phyloP scores from a whole-genome alignment of 2,797 vertebrate species.

The Leptodactylus fallax region DNA sequence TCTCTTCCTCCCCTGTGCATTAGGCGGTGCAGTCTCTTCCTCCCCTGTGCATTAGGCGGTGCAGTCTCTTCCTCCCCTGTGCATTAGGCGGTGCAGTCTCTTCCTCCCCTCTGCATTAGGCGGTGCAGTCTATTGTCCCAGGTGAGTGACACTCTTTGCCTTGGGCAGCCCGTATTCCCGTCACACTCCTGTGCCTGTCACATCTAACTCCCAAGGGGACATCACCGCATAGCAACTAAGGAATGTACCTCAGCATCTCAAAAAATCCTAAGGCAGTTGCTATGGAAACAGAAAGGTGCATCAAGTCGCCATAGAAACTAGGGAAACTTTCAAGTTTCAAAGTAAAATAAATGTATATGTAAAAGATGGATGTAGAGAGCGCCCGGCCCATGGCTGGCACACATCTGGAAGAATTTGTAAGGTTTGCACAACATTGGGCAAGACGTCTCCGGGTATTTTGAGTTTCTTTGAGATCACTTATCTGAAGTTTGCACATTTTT shows the following conservation, averaged over 20 bases:
- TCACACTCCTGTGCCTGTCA: conserved; percentile 58
- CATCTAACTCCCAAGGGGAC: conserved; percentile 56
- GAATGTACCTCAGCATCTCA: conserved; percentile 69
- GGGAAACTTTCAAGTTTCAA: conserved; percentile 76
- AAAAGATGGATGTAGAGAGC: neutral
- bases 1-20: neutral
- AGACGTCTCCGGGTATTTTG: neutral
- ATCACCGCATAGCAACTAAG: conserved; percentile 57
- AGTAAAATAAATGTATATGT: conserved; percentile 44
- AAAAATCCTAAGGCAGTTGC: conserved; percentile 78
- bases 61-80: neutral
- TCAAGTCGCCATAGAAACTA: conserved; percentile 80
- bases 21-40: neutral
- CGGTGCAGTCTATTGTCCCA: conserved; percentile 7
- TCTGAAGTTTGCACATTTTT: neutral
- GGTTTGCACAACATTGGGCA: neutral
- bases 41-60: neutral
- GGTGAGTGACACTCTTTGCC: conserved; percentile 13
- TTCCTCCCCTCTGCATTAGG: neutral
- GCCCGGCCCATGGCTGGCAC: neutral
- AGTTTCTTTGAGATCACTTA: neutral
- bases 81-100: neutral
- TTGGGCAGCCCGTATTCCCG: conserved; percentile 46
- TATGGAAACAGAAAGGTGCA: conserved; percentile 83
- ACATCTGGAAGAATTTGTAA: neutral